Conservation (phyloP, 1,140 invertebrate species). For the Choristoneura fumiferana region DNA sequence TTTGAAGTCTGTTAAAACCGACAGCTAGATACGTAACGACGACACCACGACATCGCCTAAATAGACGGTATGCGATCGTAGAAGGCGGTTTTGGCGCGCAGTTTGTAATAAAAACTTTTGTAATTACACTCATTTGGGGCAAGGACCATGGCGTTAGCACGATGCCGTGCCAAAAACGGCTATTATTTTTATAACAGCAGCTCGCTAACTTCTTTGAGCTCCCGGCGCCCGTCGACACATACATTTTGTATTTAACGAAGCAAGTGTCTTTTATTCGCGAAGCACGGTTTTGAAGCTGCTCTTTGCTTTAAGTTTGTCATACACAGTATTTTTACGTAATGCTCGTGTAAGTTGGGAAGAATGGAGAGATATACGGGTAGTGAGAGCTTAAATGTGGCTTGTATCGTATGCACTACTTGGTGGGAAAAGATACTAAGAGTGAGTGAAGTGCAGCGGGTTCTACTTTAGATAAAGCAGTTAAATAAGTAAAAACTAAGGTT, state of each 20-base stretch:
- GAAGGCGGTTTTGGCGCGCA: slow-evolving; percentile 66
- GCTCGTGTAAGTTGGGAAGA: no score
- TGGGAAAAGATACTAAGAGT: no score
- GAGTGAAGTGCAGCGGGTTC: no score
- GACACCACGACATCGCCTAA: slow-evolving; percentile 33
- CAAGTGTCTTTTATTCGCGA: slow-evolving; percentile 1
- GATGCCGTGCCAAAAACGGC: slow-evolving; percentile 71
- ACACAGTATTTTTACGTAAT: no score
- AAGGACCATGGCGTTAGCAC: slow-evolving; percentile 64
- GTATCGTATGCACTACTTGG: no score
- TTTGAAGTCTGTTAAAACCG: no score
- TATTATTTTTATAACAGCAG: slow-evolving; percentile 64
- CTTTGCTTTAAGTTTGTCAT: not conserved
- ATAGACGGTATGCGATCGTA: slow-evolving; percentile 47
- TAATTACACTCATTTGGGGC: slow-evolving; percentile 74
- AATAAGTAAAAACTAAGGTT: no score
- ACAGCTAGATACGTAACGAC: slow-evolving; percentile 46
- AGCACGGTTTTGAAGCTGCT: not conserved
- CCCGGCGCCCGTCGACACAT: slow-evolving; percentile 2
- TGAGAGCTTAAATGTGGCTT: no score
- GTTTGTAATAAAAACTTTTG: slow-evolving; percentile 75
- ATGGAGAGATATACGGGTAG: no score
- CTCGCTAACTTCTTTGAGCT: slow-evolving; percentile 42
- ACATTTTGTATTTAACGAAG: slow-evolving; percentile 9
- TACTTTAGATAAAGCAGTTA: no score